Evolutionary conservation across 2,113 vertebrate genomes (phyloP), one percentile per base, ranked within the genome.

Genomic region (Oenanthe melanoleuca): DNA sequence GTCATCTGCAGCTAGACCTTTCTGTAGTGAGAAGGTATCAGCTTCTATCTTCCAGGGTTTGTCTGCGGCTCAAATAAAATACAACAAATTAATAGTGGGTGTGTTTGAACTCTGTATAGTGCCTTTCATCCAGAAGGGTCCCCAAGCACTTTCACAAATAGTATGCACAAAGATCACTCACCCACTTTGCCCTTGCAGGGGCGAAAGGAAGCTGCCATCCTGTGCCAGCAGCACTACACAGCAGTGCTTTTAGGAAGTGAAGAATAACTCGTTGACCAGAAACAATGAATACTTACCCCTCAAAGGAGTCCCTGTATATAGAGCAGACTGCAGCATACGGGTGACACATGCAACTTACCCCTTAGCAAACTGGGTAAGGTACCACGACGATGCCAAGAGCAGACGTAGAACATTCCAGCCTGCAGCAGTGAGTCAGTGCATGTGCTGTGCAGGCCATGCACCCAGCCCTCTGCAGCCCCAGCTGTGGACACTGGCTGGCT

Each of bases 121-220:
- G 49, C 64, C 80, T 93, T 92, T 92, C 44, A 28, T 81, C 59
- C 60, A 67, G 82, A 95, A 96, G 73, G 82, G 72, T 93, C 81
- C 88, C 78, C 75, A 73, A 79, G 60, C 53, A 92, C 81, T 91
- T 93, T 94, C 66, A 92, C 34, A 95, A 83, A 93, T 31, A 1
- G 0, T 66, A 84, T 14, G 84, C 69, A 88, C 63, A 47, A 91
- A 88, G 86, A 78, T 92, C 93, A 97, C 93, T 97, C 96, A 97
- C 91, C 95, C 96, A 89, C 86, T 9, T 31, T 11, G 44, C 88
- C 92, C 86, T 63, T 2, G 47, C 52, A 17, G 86, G 52, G 93
- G 83, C 15, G 28, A 90, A 97, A 97, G 55, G 89, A 95, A 93
- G 95, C 88, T 78, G 97, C 95, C 73, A 74, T 95, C 96, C 97